phyloP scores from a whole-genome alignment of 2,113 vertebrate genomes.

The Malaclemys terrapin region DNA sequence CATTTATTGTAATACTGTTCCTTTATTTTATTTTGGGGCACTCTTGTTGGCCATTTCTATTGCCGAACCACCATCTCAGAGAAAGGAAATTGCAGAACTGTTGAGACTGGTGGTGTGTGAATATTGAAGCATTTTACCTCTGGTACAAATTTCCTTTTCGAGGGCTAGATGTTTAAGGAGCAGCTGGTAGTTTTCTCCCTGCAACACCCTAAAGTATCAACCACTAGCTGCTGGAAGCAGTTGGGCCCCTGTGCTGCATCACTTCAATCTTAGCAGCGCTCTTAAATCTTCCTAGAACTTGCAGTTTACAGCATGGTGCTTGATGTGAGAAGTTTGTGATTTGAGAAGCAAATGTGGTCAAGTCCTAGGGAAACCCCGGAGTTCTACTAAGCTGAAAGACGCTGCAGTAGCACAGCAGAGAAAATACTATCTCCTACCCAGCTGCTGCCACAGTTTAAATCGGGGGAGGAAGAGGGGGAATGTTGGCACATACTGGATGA shows the following conservation, averaged over 20 bases:
- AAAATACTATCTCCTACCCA: background rate
- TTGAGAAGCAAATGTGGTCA: background rate
- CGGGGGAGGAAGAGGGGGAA: background rate
- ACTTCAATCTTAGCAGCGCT: background rate
- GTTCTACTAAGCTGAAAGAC: rapidly evolving
- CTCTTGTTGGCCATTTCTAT: background rate
- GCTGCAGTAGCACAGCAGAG: rapidly evolving
- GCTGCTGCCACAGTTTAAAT: background rate
- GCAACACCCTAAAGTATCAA: background rate
- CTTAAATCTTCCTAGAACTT: background rate
- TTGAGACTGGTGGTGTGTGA: background rate
- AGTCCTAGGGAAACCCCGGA: rapidly evolving
- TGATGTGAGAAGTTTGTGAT: background rate
- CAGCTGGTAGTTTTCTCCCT: background rate
- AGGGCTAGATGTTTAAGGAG: background rate
- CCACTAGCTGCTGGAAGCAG: background rate
- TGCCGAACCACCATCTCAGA: background rate
- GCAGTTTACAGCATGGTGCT: background rate
- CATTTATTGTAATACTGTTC: background rate
- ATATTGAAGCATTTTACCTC: background rate
- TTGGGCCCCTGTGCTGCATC: background rate
- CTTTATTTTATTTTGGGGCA: background rate
- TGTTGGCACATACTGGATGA: background rate
- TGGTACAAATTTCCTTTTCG: background rate
- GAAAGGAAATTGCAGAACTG: background rate